phyloP scores from a whole-genome alignment of 1,140 invertebrate species.

The Tetraneura akinire region DNA sequence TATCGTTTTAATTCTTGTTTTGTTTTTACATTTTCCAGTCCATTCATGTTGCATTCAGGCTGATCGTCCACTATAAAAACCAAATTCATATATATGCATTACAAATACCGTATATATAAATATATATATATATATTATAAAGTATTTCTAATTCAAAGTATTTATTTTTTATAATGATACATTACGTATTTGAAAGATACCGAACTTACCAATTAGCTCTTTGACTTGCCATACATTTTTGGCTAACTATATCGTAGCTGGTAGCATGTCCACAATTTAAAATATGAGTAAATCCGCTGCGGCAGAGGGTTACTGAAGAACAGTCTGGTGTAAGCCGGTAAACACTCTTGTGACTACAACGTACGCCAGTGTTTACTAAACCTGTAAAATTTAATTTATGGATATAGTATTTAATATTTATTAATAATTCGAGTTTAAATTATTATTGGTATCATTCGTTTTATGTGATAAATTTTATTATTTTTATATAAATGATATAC shows the following conservation, averaged over 20 bases:
- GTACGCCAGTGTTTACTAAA: slow-evolving; percentile 52
- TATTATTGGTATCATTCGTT: no score
- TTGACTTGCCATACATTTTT: slow-evolving; percentile 53
- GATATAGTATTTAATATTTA: neutral
- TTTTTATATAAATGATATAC: neutral
- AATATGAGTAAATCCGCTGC: slow-evolving; percentile 53
- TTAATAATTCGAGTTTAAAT: neutral
- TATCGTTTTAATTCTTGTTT: neutral
- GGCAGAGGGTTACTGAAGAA: slow-evolving; percentile 55
- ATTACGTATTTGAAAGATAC: neutral
- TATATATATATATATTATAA: no score
- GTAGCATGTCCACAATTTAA: slow-evolving; percentile 54
- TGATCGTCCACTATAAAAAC: slow-evolving; percentile 21
- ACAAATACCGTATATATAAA: no score
- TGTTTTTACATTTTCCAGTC: neutral
- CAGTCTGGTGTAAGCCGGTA: slow-evolving; percentile 55
- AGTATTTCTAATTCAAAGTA: no score
- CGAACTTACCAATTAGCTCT: slow-evolving; percentile 55
- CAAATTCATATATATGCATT: neutral
- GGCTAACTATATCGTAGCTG: slow-evolving; percentile 53
- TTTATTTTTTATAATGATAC: no score
- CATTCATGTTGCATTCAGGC: neutral
- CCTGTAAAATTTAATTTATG: slow-evolving; percentile 37
- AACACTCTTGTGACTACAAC: slow-evolving; percentile 53
- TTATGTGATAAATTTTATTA: no score